Evolutionary conservation across 2,797 vertebrate species (phyloP), one percentile per base, ranked within the genome.

Genomic region (Allenopithecus nigroviridis): DNA sequence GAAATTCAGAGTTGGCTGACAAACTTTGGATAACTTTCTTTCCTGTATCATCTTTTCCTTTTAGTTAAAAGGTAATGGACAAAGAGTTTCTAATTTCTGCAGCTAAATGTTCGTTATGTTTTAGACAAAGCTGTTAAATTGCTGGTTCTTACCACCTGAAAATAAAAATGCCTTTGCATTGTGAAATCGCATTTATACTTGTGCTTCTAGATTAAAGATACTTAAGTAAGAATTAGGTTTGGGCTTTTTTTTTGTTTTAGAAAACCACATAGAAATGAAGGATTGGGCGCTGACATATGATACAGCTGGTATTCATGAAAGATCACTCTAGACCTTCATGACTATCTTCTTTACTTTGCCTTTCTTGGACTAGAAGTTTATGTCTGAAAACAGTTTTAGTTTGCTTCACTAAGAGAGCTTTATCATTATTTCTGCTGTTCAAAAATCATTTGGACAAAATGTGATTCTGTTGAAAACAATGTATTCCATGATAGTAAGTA

Each of bases 21-120:
- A 50, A 24, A 41, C 22, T 85, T 61, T 61, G 75, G 24, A 9
- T 85, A 81, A 59, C 39, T 96, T 83, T 41, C 74, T 89, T 76
- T 87, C 33, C 2, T 57, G 11, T 17, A 6, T 79, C 16, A 22
- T 81, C 28, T 78, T 70, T 92, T 84, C 74, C 30, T 79, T 94
- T 93, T 22, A 48, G 59, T 61, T 36, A 76, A 21, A 68, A 57
- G 30, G 9, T 76, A 72, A 41, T 84, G 9, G 46, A 41, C 30
- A 91, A 61, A 91, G 48, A 46, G 22, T 84, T 59, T 74, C n/a
- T 93, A 43, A 55, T 8, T 81, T 84, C 83, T 55, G 17, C 5
- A 88, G 19, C 26, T 39, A 72, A 43, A 55, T 84, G 4, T 78
- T 83, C 43, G 78, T 84, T 57, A 41, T 78, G 13, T 68, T 85